Conservation (phyloP, 2,888 invertebrate species). For the Phaedon cochleariae region DNA sequence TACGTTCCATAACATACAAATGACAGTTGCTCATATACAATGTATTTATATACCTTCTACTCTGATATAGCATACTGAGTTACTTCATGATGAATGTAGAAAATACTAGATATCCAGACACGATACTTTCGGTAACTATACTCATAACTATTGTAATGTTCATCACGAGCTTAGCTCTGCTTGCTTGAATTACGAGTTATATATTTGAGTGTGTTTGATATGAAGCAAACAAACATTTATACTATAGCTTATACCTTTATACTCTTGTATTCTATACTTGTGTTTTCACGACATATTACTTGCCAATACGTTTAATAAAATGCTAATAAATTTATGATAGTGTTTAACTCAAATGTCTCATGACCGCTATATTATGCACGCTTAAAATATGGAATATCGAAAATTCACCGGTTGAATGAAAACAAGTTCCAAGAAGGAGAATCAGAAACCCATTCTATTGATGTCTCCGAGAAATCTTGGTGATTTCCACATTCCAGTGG, state of each 20-base stretch:
- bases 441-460: no score
- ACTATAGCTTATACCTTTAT: slow-evolving; percentile 59
- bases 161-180: slow-evolving; percentile 52
- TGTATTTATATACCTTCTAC: slow-evolving; percentile 26
- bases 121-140: slow-evolving; percentile 25
- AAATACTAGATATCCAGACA: slow-evolving; percentile 39
- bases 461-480: no score
- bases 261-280: slow-evolving; percentile 60
- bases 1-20: slow-evolving; percentile 47
- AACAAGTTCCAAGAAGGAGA: no score
- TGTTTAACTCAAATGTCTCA: no score
- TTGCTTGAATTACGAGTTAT: slow-evolving; percentile 50
- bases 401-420: no score
- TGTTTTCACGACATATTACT: slow-evolving; percentile 59
- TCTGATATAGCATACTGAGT: no score
- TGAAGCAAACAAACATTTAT: slow-evolving; percentile 51
- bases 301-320: slow-evolving; percentile 62
- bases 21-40: slow-evolving; percentile 43
- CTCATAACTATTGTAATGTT: slow-evolving; percentile 28
- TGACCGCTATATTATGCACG: no score
- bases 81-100: slow-evolving; percentile 29
- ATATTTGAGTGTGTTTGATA: slow-evolving; percentile 43
- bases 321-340: slow-evolving; percentile 46
- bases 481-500: no score
- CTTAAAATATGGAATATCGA: no score